Percentiles rank a stretch among this genome's conserved stretches.
These are phyloP conservation scores for Blera fallax DNA, from an alignment of 2,888 invertebrate genomes.

Conservation along the genomic window DNA sequence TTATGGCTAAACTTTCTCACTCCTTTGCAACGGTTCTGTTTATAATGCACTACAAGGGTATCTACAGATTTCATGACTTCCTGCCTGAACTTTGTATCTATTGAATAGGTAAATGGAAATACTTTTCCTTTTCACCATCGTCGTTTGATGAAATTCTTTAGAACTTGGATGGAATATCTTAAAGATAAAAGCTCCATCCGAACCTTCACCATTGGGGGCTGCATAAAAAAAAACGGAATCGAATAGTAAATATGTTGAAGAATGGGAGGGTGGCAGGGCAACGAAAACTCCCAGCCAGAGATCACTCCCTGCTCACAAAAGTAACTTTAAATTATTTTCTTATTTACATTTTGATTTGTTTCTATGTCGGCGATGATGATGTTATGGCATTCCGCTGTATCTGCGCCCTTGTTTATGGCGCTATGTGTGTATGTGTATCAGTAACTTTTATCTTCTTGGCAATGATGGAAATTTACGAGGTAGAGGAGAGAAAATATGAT, in stretches of 20 bases:
- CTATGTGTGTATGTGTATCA: conserved; percentile 1
- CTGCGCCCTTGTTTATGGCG: background rate
- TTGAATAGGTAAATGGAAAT: conserved; percentile 23
- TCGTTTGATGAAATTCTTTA: conserved; percentile 22
- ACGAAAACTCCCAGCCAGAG: background rate
- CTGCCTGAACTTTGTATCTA: background rate
- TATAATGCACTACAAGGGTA: conserved; percentile 21
- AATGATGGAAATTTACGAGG: conserved; percentile 42
- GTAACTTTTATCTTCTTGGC: conserved; percentile 18
- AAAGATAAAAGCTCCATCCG: conserved; percentile 3
- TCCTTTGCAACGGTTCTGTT: background rate
- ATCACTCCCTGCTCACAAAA: conserved; percentile 16
- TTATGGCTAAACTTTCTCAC: background rate
- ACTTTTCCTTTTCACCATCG: background rate
- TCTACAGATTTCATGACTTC: conserved; percentile 31
- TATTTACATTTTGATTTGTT: conserved; percentile 67
- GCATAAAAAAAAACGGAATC: background rate
- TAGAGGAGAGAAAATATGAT: conserved; percentile 35
- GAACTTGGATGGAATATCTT: conserved; percentile 7
- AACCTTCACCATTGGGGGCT: background rate
- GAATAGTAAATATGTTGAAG: background rate
- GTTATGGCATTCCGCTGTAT: conserved; percentile 13
- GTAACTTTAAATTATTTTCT: conserved; percentile 57
- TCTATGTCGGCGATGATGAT: conserved; percentile 45
- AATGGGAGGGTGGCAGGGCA: background rate